phyloP scores from a whole-genome alignment of 53 echinoderm and acorn worm genomes.

The Henricia sp. region DNA sequence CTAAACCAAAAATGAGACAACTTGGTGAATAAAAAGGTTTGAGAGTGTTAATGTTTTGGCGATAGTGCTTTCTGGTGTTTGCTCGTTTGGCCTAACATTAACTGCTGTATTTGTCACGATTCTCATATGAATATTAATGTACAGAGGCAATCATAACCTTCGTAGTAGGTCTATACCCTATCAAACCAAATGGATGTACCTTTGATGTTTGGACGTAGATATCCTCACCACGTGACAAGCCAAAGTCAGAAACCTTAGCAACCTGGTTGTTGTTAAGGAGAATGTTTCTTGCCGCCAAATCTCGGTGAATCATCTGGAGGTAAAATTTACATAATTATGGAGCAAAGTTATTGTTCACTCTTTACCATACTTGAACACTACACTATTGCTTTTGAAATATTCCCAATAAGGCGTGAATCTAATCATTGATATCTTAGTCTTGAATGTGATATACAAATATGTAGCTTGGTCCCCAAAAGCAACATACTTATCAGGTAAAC shows the following conservation, averaged over 20 bases:
- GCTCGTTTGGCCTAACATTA: background rate
- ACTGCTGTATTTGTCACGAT: background rate
- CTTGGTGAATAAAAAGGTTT: background rate
- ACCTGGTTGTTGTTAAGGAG: slow-evolving; percentile 27
- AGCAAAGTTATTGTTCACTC: background rate
- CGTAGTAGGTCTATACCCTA: background rate
- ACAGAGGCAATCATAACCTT: background rate
- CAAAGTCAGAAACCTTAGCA: slow-evolving; percentile 63
- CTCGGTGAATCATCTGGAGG: slow-evolving; percentile 57
- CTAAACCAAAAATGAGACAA: background rate
- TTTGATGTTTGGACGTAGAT: slow-evolving; percentile 35
- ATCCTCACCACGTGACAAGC: slow-evolving; percentile 55
- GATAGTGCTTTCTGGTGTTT: background rate
- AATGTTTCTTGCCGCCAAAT: slow-evolving; percentile 66
- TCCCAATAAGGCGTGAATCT: background rate
- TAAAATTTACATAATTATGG: background rate
- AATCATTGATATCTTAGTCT: background rate
- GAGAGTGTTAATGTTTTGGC: background rate
- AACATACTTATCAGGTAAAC: background rate
- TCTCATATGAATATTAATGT: background rate
- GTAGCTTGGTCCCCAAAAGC: too few relatives aligned
- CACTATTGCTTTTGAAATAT: background rate
- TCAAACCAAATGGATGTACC: background rate
- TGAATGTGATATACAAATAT: too few relatives aligned
- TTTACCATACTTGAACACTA: background rate